Conservation (phyloP, 2,888 invertebrate species). For the Epicampocera succincta region DNA sequence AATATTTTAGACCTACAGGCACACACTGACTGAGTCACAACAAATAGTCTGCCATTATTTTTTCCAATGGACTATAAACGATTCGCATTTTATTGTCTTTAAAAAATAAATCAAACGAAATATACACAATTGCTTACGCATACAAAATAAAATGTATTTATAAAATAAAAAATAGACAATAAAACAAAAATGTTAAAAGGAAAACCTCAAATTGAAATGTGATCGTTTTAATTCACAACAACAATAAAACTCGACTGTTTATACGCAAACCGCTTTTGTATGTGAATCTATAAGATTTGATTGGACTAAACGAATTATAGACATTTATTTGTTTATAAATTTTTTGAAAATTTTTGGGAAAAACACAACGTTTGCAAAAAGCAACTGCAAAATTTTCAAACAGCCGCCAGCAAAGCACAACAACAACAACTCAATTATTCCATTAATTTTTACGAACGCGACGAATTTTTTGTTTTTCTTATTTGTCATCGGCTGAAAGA, state of each 20-base stretch:
- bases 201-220: background rate
- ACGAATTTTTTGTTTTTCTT: background rate
- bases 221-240: too few relatives aligned
- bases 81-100: constrained; percentile 76
- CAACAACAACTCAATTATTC: constrained; percentile 25
- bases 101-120: constrained; percentile 62
- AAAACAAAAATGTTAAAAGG: background rate
- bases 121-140: constrained; percentile 23
- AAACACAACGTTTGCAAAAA: too few relatives aligned
- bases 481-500: background rate
- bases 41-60: constrained; percentile 5
- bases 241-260: too few relatives aligned
- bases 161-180: background rate
- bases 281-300: too few relatives aligned
- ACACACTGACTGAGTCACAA: background rate
- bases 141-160: background rate
- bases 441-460: constrained; percentile 3
- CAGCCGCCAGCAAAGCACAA: background rate
- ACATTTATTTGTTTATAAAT: too few relatives aligned
- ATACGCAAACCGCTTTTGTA: too few relatives aligned
- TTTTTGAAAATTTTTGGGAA: too few relatives aligned
- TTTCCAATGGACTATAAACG: constrained; percentile 74
- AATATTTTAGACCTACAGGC: too few relatives aligned
- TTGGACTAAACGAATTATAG: too few relatives aligned
- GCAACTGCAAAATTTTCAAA: too few relatives aligned